Conservation (phyloP, 2,113 vertebrate genomes). For the Mungos mungo region DNA sequence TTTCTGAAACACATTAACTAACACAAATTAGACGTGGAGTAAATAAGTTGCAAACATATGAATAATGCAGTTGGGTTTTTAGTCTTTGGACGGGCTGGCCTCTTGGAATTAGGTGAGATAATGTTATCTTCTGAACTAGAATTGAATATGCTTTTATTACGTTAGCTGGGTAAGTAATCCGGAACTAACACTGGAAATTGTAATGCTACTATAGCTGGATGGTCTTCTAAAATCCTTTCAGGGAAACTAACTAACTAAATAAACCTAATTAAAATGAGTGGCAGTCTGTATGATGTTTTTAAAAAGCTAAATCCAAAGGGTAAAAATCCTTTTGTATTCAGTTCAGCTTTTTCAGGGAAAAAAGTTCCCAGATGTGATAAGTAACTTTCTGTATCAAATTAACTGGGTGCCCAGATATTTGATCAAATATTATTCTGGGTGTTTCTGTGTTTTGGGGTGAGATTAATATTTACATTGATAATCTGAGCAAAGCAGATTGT, state of each 20-base stretch:
- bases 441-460: neutral
- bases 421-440: neutral
- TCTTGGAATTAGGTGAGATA: constrained; percentile 17
- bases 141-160: neutral
- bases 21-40: neutral
- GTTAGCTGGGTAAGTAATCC: neutral
- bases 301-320: neutral
- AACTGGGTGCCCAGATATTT: neutral
- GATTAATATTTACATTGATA: neutral
- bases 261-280: neutral
- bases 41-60: constrained; percentile 6
- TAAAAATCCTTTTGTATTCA: neutral
- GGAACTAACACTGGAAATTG: constrained; percentile 11
- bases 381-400: neutral
- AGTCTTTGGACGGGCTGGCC: neutral
- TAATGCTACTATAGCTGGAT: neutral
- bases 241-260: neutral
- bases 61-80: neutral
- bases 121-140: constrained; percentile 1
- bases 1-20: neutral
- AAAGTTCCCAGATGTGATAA: neutral
- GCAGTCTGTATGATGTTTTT: neutral
- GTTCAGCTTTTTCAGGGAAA: neutral
- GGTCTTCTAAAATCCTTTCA: constrained; percentile 17
- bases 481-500: neutral